Conservation (phyloP, 2,888 invertebrate species). For the Thera britannica region DNA sequence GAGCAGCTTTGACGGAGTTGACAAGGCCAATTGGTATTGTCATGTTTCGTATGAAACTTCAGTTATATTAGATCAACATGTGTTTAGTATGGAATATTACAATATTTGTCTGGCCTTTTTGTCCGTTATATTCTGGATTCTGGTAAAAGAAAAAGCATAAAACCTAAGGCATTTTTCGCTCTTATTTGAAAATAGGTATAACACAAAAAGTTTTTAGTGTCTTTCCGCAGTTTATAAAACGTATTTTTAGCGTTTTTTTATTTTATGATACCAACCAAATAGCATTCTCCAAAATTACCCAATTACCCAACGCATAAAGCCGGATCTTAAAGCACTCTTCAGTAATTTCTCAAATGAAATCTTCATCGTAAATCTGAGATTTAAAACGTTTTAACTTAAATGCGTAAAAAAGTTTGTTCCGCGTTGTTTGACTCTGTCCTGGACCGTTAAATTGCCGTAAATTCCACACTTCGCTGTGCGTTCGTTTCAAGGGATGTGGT, state of each 20-base stretch:
- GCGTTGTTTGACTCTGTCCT: conserved; percentile 39
- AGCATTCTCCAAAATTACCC: conserved; percentile 30
- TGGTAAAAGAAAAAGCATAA: too few relatives aligned
- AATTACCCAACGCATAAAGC: conserved; percentile 38
- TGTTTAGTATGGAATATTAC: too few relatives aligned
- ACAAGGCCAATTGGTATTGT: not conserved
- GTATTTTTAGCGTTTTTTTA: not conserved
- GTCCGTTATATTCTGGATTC: too few relatives aligned
- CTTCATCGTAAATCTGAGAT: conserved; percentile 41
- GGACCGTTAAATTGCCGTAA: conserved; percentile 37
- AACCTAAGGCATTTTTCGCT: too few relatives aligned
- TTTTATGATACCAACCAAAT: conserved; percentile 13
- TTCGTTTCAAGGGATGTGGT: conserved; percentile 15
- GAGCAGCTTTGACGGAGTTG: not conserved
- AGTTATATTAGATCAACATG: not conserved
- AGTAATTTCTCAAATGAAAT: conserved; percentile 41
- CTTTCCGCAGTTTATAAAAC: not conserved
- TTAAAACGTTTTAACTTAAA: conserved; percentile 43
- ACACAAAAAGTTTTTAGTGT: too few relatives aligned
- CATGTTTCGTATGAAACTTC: not conserved
- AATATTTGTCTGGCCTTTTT: too few relatives aligned
- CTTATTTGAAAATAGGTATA: not conserved
- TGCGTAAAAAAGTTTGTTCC: conserved; percentile 40
- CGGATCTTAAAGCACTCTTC: conserved; percentile 40
- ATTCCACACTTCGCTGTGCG: conserved; percentile 35